phyloP scores from a whole-genome alignment of 2,797 vertebrate species.

The Iguana delicatissima region DNA sequence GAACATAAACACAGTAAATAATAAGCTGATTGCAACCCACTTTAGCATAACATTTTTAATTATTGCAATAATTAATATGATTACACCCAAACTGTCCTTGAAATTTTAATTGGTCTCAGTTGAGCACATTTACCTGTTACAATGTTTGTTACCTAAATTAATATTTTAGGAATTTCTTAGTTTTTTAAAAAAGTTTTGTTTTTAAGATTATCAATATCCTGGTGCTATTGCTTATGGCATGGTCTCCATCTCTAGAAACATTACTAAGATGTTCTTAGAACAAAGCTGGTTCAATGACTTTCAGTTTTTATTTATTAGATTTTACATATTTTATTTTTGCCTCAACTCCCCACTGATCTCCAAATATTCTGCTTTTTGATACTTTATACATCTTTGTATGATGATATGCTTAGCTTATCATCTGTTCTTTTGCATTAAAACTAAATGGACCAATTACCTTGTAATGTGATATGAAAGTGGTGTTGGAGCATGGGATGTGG shows the following conservation, averaged over 20 bases:
- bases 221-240: not conserved
- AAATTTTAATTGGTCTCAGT: slow-evolving; percentile 72
- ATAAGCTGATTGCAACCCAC: slow-evolving; percentile 77
- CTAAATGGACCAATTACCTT: not conserved
- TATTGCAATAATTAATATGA: slow-evolving; percentile 80
- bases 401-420: not conserved
- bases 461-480: not conserved
- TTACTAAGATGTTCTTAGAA: not conserved
- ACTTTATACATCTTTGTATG: not conserved
- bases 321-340: slow-evolving; percentile 24
- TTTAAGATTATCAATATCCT: slow-evolving; percentile 13
- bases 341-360: not conserved
- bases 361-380: not conserved
- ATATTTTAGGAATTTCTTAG: slow-evolving; percentile 10
- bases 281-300: not conserved
- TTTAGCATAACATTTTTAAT: slow-evolving; percentile 76
- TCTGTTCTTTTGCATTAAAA: not conserved
- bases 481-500: not conserved
- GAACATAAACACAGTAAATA: slow-evolving; percentile 75
- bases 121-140: slow-evolving; percentile 63
- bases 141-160: slow-evolving; percentile 59
- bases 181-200: not conserved
- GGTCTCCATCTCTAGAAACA: not conserved
- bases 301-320: not conserved
- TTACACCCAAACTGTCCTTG: slow-evolving; percentile 75